These are phyloP conservation scores for Odocoileus hemionus DNA, from an alignment of 2,113 vertebrate genomes.

Conservation along the genomic window DNA sequence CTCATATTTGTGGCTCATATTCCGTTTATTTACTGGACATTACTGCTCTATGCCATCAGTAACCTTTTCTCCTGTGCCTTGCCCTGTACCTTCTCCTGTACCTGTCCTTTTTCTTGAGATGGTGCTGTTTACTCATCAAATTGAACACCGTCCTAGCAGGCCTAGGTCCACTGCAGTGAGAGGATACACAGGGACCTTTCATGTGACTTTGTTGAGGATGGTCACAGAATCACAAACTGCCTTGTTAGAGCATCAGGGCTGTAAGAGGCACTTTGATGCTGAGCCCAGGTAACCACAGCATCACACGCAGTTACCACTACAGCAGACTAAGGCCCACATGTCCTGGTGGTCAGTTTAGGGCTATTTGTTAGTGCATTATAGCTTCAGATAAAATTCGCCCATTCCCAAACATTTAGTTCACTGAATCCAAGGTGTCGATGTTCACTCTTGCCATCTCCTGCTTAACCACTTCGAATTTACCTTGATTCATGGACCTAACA, in stretches of 20 bases:
- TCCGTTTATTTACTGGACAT: neutral
- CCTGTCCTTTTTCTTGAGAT: neutral
- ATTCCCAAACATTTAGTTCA: neutral
- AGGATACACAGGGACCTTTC: neutral
- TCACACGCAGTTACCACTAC: neutral
- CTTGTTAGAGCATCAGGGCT: neutral
- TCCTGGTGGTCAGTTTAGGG: neutral
- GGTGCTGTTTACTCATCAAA: neutral
- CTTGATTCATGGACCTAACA: neutral
- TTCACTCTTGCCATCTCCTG: neutral
- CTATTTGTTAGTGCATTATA: neutral
- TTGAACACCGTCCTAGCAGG: neutral
- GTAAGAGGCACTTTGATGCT: neutral
- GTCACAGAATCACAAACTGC: neutral
- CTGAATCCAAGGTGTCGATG: neutral
- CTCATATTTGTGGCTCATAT: neutral
- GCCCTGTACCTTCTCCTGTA: too few relatives aligned
- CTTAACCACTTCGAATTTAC: neutral
- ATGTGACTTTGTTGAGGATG: neutral
- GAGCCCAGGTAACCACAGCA: neutral
- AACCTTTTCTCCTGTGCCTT: neutral
- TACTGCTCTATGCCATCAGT: neutral
- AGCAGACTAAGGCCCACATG: neutral
- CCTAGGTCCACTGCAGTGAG: neutral
- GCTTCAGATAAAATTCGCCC: neutral